These are phyloP conservation scores for Tangara arthus DNA, from an alignment of 2,797 vertebrate species.

Conservation along the genomic window DNA sequence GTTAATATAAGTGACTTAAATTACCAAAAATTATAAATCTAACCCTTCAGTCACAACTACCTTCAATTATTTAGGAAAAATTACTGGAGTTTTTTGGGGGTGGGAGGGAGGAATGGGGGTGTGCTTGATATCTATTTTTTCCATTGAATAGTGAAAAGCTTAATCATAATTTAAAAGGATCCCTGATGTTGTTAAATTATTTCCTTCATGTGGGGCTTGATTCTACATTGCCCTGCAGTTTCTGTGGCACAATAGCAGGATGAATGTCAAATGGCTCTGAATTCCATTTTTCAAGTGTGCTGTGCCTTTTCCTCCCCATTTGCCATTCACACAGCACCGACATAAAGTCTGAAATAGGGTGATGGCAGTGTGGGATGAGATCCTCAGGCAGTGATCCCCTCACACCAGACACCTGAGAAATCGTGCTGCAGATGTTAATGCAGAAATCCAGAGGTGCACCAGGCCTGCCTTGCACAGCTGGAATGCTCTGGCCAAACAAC, in stretches of 20 bases:
- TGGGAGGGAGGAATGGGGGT: no score
- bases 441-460: accelerated
- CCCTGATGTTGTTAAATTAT: neutral
- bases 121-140: neutral
- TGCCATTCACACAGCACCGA: neutral
- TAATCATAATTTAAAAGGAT: neutral
- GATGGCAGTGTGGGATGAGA: neutral
- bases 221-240: neutral
- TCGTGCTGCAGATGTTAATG: neutral
- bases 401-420: neutral
- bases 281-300: neutral
- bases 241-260: neutral
- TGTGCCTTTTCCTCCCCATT: neutral
- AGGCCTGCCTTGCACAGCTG: neutral
- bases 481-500: neutral
- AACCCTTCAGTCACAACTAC: neutral
- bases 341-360: neutral
- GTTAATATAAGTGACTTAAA: neutral
- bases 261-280: neutral
- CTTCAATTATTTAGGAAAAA: neutral
- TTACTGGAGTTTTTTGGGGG: accelerated
- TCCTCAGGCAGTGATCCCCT: neutral
- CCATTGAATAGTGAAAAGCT: neutral
- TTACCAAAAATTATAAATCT: neutral
- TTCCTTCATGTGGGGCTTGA: neutral